These are phyloP conservation scores for Chaetogeoica ovagalla DNA, from an alignment of 2,888 invertebrate species.

Conservation along the genomic window DNA sequence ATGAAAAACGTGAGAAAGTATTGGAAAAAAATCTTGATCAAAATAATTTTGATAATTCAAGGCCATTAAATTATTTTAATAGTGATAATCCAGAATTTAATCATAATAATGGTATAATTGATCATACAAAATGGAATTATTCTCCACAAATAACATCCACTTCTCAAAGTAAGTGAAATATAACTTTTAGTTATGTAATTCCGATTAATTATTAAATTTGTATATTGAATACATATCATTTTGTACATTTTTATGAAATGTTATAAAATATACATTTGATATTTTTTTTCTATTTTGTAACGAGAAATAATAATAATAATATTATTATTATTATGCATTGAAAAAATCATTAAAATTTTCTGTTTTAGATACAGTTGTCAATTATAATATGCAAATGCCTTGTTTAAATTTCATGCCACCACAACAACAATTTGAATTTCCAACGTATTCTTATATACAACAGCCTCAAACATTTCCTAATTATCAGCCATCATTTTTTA, in stretches of 20 bases:
- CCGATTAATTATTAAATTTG: no score
- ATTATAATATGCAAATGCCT: background rate
- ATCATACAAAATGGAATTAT: constrained; percentile 18
- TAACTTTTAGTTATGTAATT: background rate
- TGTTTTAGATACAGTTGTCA: constrained; percentile 23
- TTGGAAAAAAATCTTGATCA: background rate
- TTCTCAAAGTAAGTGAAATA: constrained; percentile 23
- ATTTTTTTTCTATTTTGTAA: no score
- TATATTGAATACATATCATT: no score
- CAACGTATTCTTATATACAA: constrained; percentile 8
- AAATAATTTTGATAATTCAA: background rate
- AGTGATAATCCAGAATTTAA: constrained; percentile 5
- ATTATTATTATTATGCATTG: background rate
- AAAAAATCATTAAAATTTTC: background rate
- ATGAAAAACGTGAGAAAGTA: background rate
- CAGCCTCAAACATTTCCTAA: constrained; percentile 6
- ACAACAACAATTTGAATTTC: constrained; percentile 17
- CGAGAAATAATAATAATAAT: no score
- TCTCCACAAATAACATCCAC: background rate
- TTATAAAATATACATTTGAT: no score
- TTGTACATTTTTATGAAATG: no score
- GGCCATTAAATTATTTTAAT: constrained; percentile 2
- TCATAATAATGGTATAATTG: background rate
- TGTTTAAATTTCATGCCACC: constrained; percentile 16
- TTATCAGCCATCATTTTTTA: background rate